These are phyloP conservation scores for Idaea dimidiata DNA, from an alignment of 2,888 invertebrate species.

Conservation along the genomic window DNA sequence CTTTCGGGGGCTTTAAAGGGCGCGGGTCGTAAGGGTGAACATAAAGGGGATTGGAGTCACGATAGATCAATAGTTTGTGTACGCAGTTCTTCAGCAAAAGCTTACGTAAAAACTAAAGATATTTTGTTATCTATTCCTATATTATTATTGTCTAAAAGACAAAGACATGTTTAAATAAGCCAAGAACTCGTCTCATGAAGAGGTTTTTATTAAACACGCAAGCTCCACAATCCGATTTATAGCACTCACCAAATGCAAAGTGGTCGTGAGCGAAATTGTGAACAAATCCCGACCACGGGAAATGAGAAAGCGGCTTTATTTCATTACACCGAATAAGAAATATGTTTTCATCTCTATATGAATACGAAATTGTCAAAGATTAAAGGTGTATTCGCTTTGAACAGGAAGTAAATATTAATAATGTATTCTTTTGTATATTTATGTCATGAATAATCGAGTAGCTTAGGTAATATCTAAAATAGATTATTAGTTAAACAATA, in stretches of 20 bases:
- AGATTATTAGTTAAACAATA: constrained; percentile 26
- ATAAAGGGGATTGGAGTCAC: constrained; percentile 37
- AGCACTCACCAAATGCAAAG: constrained; percentile 50
- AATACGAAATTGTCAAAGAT: constrained; percentile 24
- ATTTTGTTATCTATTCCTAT: constrained; percentile 17
- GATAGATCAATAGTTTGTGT: constrained; percentile 45
- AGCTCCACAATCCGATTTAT: constrained; percentile 54
- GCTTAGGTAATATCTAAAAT: background rate
- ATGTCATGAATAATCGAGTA: background rate
- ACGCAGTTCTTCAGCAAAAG: constrained; percentile 16
- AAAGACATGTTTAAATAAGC: constrained; percentile 26
- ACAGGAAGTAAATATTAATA: constrained; percentile 12
- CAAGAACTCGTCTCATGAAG: constrained; percentile 48
- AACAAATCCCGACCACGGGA: constrained; percentile 52
- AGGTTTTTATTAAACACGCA: constrained; percentile 60
- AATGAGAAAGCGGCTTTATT: constrained; percentile 54
- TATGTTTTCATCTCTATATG: constrained; percentile 42
- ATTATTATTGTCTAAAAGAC: background rate
- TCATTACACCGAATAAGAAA: constrained; percentile 49
- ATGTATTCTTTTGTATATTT: background rate
- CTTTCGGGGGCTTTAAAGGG: constrained; percentile 38
- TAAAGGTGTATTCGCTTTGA: constrained; percentile 16
- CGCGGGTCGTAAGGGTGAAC: constrained; percentile 41
- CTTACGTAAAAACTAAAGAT: constrained; percentile 14
- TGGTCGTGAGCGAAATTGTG: constrained; percentile 55